phyloP scores from a whole-genome alignment of 2,888 invertebrate genomes.

The Dendrolimus pini region DNA sequence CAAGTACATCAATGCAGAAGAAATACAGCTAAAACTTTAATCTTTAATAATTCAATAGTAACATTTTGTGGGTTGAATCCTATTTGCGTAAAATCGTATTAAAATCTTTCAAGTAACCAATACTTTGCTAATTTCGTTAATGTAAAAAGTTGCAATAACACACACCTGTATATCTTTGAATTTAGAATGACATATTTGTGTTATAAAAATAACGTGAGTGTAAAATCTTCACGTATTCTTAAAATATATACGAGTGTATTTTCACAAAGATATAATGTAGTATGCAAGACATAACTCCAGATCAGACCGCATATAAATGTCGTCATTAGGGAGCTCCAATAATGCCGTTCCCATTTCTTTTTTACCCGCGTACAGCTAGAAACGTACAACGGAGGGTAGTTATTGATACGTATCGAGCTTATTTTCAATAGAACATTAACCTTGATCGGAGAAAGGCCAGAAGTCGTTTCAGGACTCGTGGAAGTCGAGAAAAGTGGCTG shows the following conservation, averaged over 20 bases:
- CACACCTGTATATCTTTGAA: too few relatives aligned
- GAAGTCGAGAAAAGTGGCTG: conserved; percentile 19
- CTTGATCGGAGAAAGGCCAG: conserved; percentile 36
- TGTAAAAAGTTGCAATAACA: too few relatives aligned
- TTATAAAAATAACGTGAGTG: too few relatives aligned
- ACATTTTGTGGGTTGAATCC: too few relatives aligned
- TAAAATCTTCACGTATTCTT: background rate
- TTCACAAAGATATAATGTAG: conserved; percentile 1
- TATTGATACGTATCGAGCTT: conserved; percentile 27
- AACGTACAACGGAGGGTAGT: conserved; percentile 13
- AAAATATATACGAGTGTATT: conserved; percentile 19
- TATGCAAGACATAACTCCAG: background rate
- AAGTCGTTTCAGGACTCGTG: conserved; percentile 18
- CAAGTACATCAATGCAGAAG: too few relatives aligned
- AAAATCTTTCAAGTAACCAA: too few relatives aligned
- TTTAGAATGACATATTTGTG: too few relatives aligned
- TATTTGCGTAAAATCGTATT: too few relatives aligned
- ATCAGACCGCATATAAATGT: conserved; percentile 2
- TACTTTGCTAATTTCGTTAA: too few relatives aligned
- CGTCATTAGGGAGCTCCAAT: conserved; percentile 2
- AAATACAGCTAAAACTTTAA: too few relatives aligned
- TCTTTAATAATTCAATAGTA: too few relatives aligned
- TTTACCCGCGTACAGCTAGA: conserved; percentile 4
- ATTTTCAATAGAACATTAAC: conserved; percentile 35
- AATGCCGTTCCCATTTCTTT: conserved; percentile 8